Evolutionary conservation across 2,113 vertebrate species (phyloP).

Genomic region (Elgaria multicarinata): DNA sequence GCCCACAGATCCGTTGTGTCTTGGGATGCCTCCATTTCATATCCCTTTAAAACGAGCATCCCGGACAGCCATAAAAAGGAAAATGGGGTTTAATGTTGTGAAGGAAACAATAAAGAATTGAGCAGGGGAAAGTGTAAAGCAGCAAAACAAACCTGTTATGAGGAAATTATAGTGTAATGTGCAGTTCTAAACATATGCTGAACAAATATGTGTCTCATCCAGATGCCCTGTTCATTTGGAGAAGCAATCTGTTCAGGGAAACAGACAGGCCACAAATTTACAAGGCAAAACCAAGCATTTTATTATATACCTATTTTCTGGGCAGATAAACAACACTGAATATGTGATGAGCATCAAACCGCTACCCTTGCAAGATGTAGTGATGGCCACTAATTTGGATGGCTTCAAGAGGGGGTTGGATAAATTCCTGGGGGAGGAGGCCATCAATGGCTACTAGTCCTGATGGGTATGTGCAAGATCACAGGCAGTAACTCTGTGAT

Average conservation of each 20-base stretch:
- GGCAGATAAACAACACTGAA: not conserved
- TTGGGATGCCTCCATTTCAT: no score
- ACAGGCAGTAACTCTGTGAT: no score
- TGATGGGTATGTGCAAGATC: no score
- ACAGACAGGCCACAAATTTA: not conserved
- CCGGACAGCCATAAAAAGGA: not conserved
- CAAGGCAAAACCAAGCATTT: not conserved
- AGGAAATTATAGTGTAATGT: slow-evolving; percentile 1
- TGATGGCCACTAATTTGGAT: no score
- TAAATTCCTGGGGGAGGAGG: no score
- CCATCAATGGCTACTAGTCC: no score
- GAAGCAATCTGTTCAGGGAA: slow-evolving; percentile 4
- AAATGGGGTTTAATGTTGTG: slow-evolving; percentile 11
- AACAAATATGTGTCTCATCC: slow-evolving; percentile 21
- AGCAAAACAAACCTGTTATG: not conserved
- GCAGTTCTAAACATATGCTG: slow-evolving; percentile 4
- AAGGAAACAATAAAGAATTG: not conserved
- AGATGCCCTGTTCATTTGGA: slow-evolving; percentile 8
- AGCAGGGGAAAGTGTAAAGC: not conserved
- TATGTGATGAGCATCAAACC: not conserved
- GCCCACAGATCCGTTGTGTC: not conserved
- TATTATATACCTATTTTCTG: not conserved
- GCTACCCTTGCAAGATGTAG: no score
- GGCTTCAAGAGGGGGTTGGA: no score
- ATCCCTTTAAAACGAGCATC: not conserved